A percentile compares a stretch with the other conserved stretches of the same genome.
These are phyloP conservation scores for Ridgeia piscesae DNA, from an alignment of 1,140 invertebrate species.

Conservation along the genomic window DNA sequence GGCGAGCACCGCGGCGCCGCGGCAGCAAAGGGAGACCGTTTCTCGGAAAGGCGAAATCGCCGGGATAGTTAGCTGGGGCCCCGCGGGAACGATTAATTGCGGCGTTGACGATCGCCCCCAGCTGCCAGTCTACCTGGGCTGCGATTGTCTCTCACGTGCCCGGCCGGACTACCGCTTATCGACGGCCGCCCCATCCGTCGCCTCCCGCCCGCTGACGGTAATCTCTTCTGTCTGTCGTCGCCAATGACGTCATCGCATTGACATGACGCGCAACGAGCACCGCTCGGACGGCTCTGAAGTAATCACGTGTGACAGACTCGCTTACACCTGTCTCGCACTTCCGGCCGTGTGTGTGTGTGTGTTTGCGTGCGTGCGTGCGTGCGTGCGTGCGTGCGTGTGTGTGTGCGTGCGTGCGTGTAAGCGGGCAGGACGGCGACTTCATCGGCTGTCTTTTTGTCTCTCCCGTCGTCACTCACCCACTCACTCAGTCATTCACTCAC, in stretches of 20 bases:
- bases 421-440: neutral
- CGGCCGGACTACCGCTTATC: neutral
- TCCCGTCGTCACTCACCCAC: too few species aligned
- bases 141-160: neutral
- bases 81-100: neutral
- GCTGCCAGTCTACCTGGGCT: neutral
- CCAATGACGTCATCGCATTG: neutral
- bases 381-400: slow-evolving; percentile 33
- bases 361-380: slow-evolving; percentile 32
- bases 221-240: neutral
- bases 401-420: slow-evolving; percentile 31
- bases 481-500: too few species aligned
- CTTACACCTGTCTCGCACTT: neutral
- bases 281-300: neutral
- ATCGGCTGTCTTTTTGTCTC: too few species aligned
- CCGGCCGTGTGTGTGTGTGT: neutral
- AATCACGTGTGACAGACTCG: neutral
- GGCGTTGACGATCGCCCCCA: neutral
- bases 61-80: neutral
- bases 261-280: neutral
- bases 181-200: neutral
- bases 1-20: too few species aligned
- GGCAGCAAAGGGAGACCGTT: neutral
- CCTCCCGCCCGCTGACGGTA: neutral
- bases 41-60: neutral